A percentile compares a stretch with the other conserved stretches of the same genome.
Conservation (phyloP, 2,888 invertebrate species). For the Nomada ferruginata region DNA sequence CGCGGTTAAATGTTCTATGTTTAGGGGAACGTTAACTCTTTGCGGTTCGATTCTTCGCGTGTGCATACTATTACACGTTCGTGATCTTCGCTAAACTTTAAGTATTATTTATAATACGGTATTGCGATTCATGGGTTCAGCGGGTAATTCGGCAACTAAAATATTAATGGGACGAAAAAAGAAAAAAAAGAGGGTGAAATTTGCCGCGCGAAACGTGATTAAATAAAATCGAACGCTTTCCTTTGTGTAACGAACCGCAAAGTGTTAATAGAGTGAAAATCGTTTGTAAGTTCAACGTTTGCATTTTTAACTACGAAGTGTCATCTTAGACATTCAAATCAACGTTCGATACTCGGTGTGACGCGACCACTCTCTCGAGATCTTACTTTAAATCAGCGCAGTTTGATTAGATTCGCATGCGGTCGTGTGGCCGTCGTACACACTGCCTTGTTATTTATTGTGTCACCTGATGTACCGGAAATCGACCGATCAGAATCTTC, state of each 20-base stretch:
- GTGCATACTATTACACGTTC: neutral
- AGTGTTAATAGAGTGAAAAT: constrained; percentile 20
- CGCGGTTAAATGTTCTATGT: constrained; percentile 33
- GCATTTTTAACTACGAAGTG: constrained; percentile 24
- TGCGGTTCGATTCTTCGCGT: constrained; percentile 27
- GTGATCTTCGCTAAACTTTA: neutral
- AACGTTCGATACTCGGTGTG: constrained; percentile 26
- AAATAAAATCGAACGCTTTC: constrained; percentile 4
- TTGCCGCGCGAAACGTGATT: neutral
- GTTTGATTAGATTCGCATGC: constrained; percentile 23
- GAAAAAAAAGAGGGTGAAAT: neutral
- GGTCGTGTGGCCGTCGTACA: constrained; percentile 23
- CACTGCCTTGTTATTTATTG: constrained; percentile 60
- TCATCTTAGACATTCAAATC: constrained; percentile 26
- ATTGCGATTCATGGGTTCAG: neutral
- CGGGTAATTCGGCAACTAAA: neutral
- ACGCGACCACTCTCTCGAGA: constrained; percentile 10
- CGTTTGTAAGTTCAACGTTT: constrained; percentile 40
- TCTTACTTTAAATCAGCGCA: constrained; percentile 4
- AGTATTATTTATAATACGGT: constrained; percentile 24
- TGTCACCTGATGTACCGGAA: constrained; percentile 30
- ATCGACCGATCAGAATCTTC: constrained; percentile 34
- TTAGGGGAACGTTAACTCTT: constrained; percentile 33
- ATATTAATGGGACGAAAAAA: neutral
- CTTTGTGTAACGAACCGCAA: constrained; percentile 29